phyloP scores from a whole-genome alignment of 1,140 invertebrate species.

The Brachionus manjavacas region DNA sequence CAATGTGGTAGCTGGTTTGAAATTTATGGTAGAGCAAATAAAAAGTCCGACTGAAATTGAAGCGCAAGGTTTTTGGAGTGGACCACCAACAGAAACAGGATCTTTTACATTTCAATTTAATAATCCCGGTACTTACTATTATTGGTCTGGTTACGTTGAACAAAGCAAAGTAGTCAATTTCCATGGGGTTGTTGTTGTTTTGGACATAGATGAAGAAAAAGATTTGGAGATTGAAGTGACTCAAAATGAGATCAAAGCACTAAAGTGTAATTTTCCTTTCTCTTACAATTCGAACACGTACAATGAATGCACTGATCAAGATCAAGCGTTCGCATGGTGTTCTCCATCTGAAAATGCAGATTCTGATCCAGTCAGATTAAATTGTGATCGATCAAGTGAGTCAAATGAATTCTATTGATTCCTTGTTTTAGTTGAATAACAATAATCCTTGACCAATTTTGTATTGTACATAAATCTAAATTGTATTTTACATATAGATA shows the following conservation, averaged over 20 bases:
- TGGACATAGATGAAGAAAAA: constrained; percentile 41
- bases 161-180: constrained; percentile 43
- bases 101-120: constrained; percentile 47
- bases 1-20: constrained; percentile 33
- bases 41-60: not conserved
- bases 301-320: not conserved
- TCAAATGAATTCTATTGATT: no score
- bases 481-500: no score
- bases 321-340: not conserved
- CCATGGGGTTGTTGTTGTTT: constrained; percentile 47
- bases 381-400: constrained; percentile 20
- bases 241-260: not conserved
- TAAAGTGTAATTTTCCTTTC: constrained; percentile 24
- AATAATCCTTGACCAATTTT: no score
- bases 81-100: constrained; percentile 31
- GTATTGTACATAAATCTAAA: no score
- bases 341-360: not conserved
- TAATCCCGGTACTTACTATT: constrained; percentile 47
- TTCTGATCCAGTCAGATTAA: not conserved
- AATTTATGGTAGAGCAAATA: constrained; percentile 45
- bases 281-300: not conserved
- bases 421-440: no score
- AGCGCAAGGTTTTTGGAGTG: constrained; percentile 4
- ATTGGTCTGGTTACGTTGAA: constrained; percentile 48
- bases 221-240: not conserved